Base-by-base conservation (phyloP, 2,113 vertebrate species). In the Athene noctua region DNA sequence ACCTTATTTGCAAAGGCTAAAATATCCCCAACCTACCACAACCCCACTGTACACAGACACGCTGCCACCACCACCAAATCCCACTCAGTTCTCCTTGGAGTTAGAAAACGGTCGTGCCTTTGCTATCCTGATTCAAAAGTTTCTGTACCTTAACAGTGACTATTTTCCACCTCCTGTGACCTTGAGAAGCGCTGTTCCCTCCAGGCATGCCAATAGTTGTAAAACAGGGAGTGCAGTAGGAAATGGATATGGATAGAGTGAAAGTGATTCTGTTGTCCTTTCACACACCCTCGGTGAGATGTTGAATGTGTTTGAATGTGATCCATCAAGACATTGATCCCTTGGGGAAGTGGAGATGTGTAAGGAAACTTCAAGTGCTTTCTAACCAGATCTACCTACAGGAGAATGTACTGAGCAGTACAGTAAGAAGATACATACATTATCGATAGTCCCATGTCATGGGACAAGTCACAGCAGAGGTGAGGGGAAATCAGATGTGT, bases 261-360 rank as follows among this genome's bases (percentile, higher is more conserved):
- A 98, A 98, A 98, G 95, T 47, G 94, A 98, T 97, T 97, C 96
- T 97, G 97, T 98, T 98, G 98, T 98, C 96, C 97, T 97, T 97
- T 97, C 85, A 94, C 97, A 98, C 97, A 97, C 97, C 92, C 97
- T 97, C 93, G 77, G 90, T 95, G 96, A 98, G 98, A 97, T 93
- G 97, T 97, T 98, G 95, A 97, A 97, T 97, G 92, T 94, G 92
- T 96, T 96, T 98, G 96, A 98, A 96, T 97, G 97, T 94, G 97
- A 98, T 98, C 98, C 97, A 99, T 98, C 97, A 98, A 97, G 91
- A 86, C 96, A 98, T 97, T 97, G 98, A 98, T 98, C 97, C 93
- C 90, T 49, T 92, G 78, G 95, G 97, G 97, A 97, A 97, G 96
- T 63, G 78, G 94, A 96, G 94, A 97, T 97, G 94, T 86, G 96